A percentile compares a stretch with the other conserved stretches of the same genome.
These are phyloP conservation scores for Melipona bicolor DNA, from an alignment of 2,888 invertebrate genomes.

Conservation along the genomic window DNA sequence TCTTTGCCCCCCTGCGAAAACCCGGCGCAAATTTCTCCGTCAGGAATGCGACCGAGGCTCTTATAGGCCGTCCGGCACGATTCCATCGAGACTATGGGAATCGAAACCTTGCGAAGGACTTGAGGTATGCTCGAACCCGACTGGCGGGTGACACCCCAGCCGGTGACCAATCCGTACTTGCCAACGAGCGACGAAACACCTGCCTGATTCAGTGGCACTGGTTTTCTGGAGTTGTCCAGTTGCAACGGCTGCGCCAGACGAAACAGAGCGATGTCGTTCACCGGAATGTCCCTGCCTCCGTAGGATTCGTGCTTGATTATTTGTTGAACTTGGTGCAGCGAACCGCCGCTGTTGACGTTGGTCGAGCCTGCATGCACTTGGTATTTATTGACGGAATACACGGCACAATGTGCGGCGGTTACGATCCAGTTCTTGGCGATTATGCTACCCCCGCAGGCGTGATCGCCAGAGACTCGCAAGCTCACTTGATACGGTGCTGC, in stretches of 20 bases:
- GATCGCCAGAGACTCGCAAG: constrained; percentile 77
- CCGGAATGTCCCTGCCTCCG: constrained; percentile 36
- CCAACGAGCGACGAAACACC: constrained; percentile 65
- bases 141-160: constrained; percentile 69
- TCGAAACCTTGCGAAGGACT: constrained; percentile 84
- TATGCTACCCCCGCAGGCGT: constrained; percentile 86
- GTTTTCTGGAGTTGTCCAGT: constrained; percentile 79
- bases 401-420: constrained; percentile 87
- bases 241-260: constrained; percentile 84
- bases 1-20: constrained; percentile 85
- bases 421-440: constrained; percentile 85
- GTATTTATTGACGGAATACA: neutral
- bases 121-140: constrained; percentile 68
- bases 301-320: constrained; percentile 60
- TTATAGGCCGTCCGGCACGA: constrained; percentile 85
- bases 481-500: constrained; percentile 70
- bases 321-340: constrained; percentile 34
- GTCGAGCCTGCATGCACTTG: constrained; percentile 79
- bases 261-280: constrained; percentile 86
- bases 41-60: constrained; percentile 57
- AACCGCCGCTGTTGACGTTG: constrained; percentile 74
- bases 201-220: constrained; percentile 83
- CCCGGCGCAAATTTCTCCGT: constrained; percentile 86
- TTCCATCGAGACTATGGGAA: constrained; percentile 85
- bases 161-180: constrained; percentile 60